A percentile compares a stretch with the other conserved stretches of the same genome.
Evolutionary conservation across 2,888 invertebrate species (phyloP).

Genomic region (Chrysina gloriosa): DNA sequence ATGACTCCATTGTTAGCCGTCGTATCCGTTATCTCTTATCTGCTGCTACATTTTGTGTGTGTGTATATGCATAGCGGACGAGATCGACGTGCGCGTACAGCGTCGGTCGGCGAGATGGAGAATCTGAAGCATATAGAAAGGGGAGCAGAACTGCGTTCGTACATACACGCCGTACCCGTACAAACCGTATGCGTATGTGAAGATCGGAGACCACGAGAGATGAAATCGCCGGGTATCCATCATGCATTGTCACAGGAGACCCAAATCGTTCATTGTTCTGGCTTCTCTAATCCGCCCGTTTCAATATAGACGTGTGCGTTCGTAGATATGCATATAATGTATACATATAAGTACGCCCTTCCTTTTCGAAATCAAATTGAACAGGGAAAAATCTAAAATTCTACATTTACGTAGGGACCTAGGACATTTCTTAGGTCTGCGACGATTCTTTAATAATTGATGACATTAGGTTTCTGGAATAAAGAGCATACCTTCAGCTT

Average conservation of each 20-base stretch:
- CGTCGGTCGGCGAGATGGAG: not conserved
- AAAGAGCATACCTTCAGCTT: too few relatives aligned
- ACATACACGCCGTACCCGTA: not conserved
- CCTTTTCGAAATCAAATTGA: too few relatives aligned
- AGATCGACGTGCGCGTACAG: constrained; percentile 34
- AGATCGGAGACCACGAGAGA: constrained; percentile 51
- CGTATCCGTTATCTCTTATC: constrained; percentile 34
- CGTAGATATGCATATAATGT: not conserved
- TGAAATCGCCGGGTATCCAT: constrained; percentile 63
- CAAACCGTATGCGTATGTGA: not conserved
- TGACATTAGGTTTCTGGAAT: too few relatives aligned
- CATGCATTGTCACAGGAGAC: constrained; percentile 65
- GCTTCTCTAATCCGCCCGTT: constrained; percentile 61
- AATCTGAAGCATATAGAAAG: constrained; percentile 4
- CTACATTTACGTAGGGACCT: too few relatives aligned
- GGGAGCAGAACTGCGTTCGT: not conserved
- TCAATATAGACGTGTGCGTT: constrained; percentile 49
- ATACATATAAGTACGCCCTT: too few relatives aligned
- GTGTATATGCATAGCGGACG: constrained; percentile 55
- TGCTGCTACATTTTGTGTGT: constrained; percentile 45
- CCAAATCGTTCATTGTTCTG: constrained; percentile 65
- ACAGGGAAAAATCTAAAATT: too few relatives aligned
- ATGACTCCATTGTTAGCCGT: constrained; percentile 62
- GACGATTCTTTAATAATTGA: too few relatives aligned
- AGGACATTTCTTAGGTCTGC: too few relatives aligned